Percentiles rank a stretch among this genome's conserved stretches.
These are phyloP conservation scores for Parotia lawesii DNA, from an alignment of 2,113 vertebrate species.

Conservation along the genomic window DNA sequence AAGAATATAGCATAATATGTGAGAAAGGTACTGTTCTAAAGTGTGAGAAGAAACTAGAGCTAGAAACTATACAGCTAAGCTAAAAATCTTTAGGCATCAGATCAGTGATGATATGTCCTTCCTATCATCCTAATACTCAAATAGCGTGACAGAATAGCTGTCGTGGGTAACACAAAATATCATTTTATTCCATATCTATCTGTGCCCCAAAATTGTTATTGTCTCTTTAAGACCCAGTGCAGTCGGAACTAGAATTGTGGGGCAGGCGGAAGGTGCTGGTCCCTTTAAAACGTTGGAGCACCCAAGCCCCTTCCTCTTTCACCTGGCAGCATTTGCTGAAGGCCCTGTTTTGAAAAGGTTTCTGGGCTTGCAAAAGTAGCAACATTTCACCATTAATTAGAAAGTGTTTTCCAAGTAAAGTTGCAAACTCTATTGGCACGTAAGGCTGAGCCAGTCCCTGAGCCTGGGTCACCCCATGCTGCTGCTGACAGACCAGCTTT, in stretches of 20 bases:
- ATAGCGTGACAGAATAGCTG: not conserved
- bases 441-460: not conserved
- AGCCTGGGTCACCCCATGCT: accelerated
- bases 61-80: not conserved
- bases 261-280: accelerated
- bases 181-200: not conserved
- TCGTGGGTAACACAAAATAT: accelerated
- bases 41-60: not conserved
- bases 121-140: not conserved
- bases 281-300: not conserved
- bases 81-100: not conserved
- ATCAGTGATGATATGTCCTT: not conserved
- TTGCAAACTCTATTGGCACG: accelerated
- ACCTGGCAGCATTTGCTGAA: not conserved
- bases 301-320: not conserved
- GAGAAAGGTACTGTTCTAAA: not conserved
- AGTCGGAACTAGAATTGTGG: accelerated
- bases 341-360: not conserved
- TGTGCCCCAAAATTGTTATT: not conserved
- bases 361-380: not conserved
- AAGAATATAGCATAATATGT: not conserved
- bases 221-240: accelerated
- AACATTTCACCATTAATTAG: not conserved
- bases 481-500: accelerated
- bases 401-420: accelerated